Evolutionary conservation across 2,113 vertebrate species (phyloP).

Genomic region (Cettia cetti): DNA sequence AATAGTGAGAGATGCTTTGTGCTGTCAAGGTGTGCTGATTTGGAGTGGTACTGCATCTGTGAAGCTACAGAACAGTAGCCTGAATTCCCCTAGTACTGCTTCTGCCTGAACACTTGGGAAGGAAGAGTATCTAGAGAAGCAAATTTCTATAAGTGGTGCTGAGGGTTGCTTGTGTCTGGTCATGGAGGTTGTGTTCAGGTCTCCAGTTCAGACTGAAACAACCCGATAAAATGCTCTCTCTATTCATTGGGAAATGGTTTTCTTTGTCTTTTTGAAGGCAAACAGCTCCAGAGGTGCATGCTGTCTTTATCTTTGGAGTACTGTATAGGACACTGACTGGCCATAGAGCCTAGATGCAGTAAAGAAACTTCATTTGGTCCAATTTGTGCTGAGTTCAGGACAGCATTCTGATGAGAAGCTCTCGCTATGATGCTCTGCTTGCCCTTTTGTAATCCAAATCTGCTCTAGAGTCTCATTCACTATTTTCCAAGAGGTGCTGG

Average conservation of each 20-base stretch:
- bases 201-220: background rate
- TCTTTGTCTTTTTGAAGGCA: background rate
- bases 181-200: background rate
- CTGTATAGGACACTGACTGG: fast-evolving
- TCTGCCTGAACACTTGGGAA: background rate
- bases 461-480: background rate
- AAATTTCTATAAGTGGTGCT: background rate
- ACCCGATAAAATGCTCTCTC: background rate
- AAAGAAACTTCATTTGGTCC: background rate
- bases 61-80: background rate
- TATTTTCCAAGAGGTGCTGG: background rate
- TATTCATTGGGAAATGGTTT: background rate
- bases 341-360: background rate
- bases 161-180: background rate
- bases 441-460: background rate
- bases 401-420: background rate
- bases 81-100: background rate
- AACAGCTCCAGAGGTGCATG: background rate
- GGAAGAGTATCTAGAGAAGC: background rate
- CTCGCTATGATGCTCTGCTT: background rate
- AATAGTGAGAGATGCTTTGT: background rate
- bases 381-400: background rate
- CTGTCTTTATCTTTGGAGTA: background rate
- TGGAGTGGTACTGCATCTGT: background rate
- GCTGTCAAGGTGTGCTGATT: background rate